Percentiles rank a stretch among this genome's conserved stretches.
phyloP scores from a whole-genome alignment of 1,140 invertebrate species.

The Calliopsis andreniformis region DNA sequence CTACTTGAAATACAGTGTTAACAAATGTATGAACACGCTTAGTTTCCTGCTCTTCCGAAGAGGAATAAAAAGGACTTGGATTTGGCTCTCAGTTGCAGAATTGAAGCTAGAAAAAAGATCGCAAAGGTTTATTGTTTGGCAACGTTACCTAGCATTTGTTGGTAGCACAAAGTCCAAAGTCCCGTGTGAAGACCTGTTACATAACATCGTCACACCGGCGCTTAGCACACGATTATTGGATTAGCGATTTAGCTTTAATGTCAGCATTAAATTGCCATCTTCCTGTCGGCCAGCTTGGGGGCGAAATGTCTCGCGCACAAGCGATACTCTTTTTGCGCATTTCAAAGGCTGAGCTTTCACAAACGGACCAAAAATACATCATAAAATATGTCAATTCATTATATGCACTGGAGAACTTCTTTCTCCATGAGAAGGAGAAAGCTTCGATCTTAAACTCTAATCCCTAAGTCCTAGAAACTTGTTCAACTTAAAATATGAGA shows the following conservation, averaged over 20 bases:
- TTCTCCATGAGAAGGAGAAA: too few species aligned
- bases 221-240: conserved; percentile 70
- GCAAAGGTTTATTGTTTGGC: conserved; percentile 13
- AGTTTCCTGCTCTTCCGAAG: too few species aligned
- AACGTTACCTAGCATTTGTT: conserved; percentile 72
- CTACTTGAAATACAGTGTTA: too few species aligned
- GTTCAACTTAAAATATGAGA: too few species aligned
- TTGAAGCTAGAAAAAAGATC: not conserved
- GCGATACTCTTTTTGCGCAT: conserved; percentile 27
- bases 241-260: conserved; percentile 59
- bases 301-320: conserved; percentile 40
- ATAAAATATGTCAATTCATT: not conserved
- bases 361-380: not conserved
- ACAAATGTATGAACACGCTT: too few species aligned
- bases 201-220: conserved; percentile 72
- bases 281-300: conserved; percentile 41
- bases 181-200: conserved; percentile 76
- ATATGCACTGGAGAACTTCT: not conserved
- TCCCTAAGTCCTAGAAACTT: too few species aligned
- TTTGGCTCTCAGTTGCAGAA: too few species aligned
- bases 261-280: conserved; percentile 53
- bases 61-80: too few species aligned
- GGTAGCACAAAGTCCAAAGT: conserved; percentile 73
- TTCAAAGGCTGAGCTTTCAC: conserved; percentile 6
- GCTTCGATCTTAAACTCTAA: too few species aligned